A percentile compares a stretch with the other conserved stretches of the same genome.
phyloP scores from a whole-genome alignment of 2,797 vertebrate species.

The Periparus ater region DNA sequence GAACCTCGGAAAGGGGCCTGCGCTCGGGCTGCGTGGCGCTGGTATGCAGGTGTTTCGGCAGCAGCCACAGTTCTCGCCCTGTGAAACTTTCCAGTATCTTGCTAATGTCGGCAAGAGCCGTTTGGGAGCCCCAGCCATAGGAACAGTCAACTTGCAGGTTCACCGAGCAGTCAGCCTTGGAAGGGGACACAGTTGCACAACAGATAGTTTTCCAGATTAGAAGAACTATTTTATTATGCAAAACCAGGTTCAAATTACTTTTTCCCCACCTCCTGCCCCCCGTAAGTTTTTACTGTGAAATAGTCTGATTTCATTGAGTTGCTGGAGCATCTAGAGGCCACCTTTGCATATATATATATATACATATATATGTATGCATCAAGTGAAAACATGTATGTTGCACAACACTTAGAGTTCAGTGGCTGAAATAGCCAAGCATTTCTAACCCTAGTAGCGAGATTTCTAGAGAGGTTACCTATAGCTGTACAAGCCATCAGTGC shows the following conservation, averaged over 20 bases:
- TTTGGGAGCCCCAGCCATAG: rapidly evolving
- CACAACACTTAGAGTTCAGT: rapidly evolving
- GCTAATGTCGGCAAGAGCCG: rapidly evolving
- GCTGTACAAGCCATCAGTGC: not conserved
- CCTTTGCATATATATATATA: not conserved
- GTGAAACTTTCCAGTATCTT: not conserved
- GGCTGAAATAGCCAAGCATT: not conserved
- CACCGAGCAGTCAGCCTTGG: not conserved
- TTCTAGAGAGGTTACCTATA: not conserved
- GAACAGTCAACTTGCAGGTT: not conserved
- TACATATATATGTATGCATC: too few species aligned
- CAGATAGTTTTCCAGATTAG: not conserved
- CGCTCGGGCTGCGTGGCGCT: not conserved
- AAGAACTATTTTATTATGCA: not conserved
- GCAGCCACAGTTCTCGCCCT: not conserved
- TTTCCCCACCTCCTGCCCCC: rapidly evolving
- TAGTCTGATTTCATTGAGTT: not conserved
- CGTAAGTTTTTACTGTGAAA: not conserved
- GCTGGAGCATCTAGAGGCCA: slow-evolving; percentile 35
- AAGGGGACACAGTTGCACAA: not conserved
- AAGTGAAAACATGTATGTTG: not conserved
- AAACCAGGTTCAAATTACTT: not conserved
- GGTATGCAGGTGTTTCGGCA: not conserved
- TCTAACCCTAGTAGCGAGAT: not conserved
- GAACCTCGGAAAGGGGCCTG: rapidly evolving